Conservation (phyloP, 30 jellyfish, hydroid and myxozoan genomes). For the Aurelia aurita complex sp. Pacific region DNA sequence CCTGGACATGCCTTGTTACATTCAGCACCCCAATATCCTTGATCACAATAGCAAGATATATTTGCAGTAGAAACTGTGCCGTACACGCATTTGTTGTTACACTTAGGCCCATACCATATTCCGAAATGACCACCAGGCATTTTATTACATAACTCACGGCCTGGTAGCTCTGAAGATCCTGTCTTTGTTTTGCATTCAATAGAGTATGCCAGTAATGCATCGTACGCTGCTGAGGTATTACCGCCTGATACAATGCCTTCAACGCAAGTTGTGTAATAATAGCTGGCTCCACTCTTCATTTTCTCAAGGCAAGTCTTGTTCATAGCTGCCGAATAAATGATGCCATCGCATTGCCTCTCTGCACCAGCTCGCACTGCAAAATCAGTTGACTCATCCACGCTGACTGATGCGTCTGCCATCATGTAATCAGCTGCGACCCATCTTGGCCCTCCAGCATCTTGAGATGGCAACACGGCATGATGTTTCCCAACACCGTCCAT, state of each 20-base stretch:
- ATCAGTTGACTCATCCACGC: slow-evolving; percentile 4
- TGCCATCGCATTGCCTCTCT: slow-evolving; percentile 19
- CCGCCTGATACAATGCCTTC: slow-evolving; percentile 1
- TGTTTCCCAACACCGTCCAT: slow-evolving; percentile 41
- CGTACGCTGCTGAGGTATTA: slow-evolving; percentile 24
- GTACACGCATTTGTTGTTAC: slow-evolving; percentile 39
- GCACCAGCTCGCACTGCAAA: slow-evolving; percentile 14
- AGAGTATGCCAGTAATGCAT: slow-evolving; percentile 51
- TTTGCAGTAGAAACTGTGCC: slow-evolving; percentile 24
- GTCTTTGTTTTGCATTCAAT: slow-evolving; percentile 54
- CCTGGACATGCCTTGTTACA: slow-evolving; percentile 62
- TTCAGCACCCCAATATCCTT: slow-evolving; percentile 60
- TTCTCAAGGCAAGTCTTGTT: slow-evolving; percentile 26
- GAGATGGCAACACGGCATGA: slow-evolving; percentile 28
- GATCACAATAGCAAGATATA: slow-evolving; percentile 38
- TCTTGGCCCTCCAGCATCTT: slow-evolving; percentile 14
- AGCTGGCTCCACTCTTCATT: slow-evolving; percentile 20
- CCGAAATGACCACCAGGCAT: slow-evolving; percentile 49
- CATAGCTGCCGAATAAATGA: slow-evolving; percentile 42
- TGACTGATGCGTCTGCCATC: neutral
- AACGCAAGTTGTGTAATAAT: slow-evolving; percentile 34
- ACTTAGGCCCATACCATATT: slow-evolving; percentile 46
- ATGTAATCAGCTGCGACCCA: slow-evolving; percentile 68
- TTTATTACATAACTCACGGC: slow-evolving; percentile 51
- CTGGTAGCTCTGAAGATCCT: slow-evolving; percentile 42